These are phyloP conservation scores for Emydocephalus ijimae DNA, from an alignment of 2,113 vertebrate genomes.

Conservation along the genomic window DNA sequence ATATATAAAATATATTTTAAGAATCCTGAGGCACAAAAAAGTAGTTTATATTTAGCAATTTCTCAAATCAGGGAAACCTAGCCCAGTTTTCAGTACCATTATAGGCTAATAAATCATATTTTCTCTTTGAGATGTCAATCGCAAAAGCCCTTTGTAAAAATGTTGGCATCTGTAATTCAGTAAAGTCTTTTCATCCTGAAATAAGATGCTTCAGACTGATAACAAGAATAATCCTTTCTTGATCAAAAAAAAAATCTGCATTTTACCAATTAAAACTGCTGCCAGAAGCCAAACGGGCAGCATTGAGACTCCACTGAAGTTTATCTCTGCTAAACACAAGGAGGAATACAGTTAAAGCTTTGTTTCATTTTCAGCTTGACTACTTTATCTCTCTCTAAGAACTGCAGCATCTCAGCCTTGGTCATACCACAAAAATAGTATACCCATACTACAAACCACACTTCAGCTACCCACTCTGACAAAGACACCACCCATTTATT, in stretches of 20 bases:
- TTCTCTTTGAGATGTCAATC: conserved; percentile 93
- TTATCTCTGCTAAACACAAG: conserved; percentile 90
- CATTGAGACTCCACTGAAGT: conserved; percentile 75
- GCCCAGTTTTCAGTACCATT: conserved; percentile 85
- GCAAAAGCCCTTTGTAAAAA: conserved; percentile 85
- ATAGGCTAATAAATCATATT: conserved; percentile 96
- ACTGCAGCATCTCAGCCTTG: conserved; percentile 65
- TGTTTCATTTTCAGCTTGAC: conserved; percentile 73
- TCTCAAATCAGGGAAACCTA: conserved; percentile 86
- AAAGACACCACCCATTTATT: conserved; percentile 50
- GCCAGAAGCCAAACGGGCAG: conserved; percentile 84
- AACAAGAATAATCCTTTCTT: conserved; percentile 93
- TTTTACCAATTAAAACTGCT: conserved; percentile 97
- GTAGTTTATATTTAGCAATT: conserved; percentile 87
- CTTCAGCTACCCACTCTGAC: conserved; percentile 40
- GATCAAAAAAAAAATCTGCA: conserved; percentile 94
- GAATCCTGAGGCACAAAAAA: conserved; percentile 69
- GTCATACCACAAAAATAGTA: conserved; percentile 49
- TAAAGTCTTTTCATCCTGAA: conserved; percentile 96
- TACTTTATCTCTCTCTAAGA: conserved; percentile 72
- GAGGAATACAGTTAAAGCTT: conserved; percentile 72
- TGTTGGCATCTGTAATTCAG: conserved; percentile 92
- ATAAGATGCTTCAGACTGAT: conserved; percentile 96
- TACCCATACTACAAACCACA: conserved; percentile 51
- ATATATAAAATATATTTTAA: conserved; percentile 64